Evolutionary conservation across 2,888 invertebrate genomes (phyloP).

Genomic region (Acronicta leporina): DNA sequence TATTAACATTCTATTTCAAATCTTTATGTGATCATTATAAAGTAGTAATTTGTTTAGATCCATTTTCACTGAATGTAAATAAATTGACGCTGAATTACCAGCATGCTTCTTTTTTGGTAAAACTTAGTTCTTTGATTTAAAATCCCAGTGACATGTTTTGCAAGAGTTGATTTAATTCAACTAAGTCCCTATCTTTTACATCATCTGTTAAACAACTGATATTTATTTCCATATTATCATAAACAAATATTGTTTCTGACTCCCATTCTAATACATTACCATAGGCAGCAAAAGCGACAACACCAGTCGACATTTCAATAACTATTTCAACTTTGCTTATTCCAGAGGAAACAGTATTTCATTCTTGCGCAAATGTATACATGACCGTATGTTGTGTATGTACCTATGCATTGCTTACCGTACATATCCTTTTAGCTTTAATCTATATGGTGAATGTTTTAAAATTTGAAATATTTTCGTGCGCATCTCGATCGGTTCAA

Average conservation of each 20-base stretch:
- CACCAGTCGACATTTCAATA: neutral
- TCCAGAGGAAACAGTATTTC: conserved; percentile 8
- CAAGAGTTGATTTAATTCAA: neutral
- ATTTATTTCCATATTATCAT: neutral
- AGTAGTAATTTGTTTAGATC: conserved; percentile 10
- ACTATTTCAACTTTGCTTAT: conserved; percentile 2
- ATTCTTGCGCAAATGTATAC: conserved; percentile 15
- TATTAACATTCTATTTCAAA: conserved; percentile 13
- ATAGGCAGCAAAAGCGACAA: neutral
- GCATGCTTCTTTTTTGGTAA: conserved; percentile 24
- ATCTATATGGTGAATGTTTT: conserved; percentile 41
- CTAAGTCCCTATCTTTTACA: neutral
- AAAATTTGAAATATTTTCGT: conserved; percentile 33
- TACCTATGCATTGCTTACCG: neutral
- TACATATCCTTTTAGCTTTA: conserved; percentile 30
- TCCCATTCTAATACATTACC: conserved; percentile 3
- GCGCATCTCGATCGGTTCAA: conserved; percentile 55
- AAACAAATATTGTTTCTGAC: neutral
- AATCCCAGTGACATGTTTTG: too few species aligned
- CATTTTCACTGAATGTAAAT: conserved; percentile 31
- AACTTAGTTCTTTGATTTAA: too few species aligned
- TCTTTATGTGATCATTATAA: conserved; percentile 17
- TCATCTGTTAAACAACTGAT: neutral
- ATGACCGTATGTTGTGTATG: neutral
- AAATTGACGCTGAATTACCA: conserved; percentile 18